Evolutionary conservation across 2,797 vertebrate genomes (phyloP).

Genomic region (Scleropages formosus): DNA sequence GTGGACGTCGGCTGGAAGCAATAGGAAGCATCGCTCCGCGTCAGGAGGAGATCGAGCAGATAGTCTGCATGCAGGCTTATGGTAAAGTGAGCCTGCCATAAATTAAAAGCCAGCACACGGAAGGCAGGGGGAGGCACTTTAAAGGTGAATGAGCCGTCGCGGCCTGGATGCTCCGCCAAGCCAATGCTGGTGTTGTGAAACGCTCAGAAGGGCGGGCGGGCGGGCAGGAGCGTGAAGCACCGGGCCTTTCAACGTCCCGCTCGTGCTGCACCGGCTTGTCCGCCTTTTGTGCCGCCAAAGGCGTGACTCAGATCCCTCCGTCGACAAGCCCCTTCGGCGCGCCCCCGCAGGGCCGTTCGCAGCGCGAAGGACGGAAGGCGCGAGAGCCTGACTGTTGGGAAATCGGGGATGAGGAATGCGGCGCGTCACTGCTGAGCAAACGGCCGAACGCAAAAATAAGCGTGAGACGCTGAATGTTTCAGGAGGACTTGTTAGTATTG

Average conservation of each 20-base stretch:
- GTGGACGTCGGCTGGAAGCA: background rate
- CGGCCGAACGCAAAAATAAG: background rate
- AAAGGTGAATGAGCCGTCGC: conserved; percentile 35
- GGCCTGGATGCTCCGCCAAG: conserved; percentile 34
- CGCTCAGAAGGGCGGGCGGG: conserved; percentile 42
- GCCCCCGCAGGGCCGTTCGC: background rate
- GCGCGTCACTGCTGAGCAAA: background rate
- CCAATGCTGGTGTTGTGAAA: conserved; percentile 35
- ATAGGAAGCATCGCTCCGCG: conserved; percentile 18
- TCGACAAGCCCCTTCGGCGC: background rate
- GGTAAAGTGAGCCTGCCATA: background rate
- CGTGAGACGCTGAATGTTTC: too few relatives aligned
- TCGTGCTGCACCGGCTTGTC: conserved; percentile 48
- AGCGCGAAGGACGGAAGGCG: background rate
- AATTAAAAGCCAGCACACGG: conserved; percentile 28
- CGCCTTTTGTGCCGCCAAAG: conserved; percentile 31
- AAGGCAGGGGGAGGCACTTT: conserved; percentile 9
- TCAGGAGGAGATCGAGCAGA: background rate
- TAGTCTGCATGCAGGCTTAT: conserved; percentile 25
- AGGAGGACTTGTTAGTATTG: too few relatives aligned
- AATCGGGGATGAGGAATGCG: background rate
- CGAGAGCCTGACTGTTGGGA: background rate
- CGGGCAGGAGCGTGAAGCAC: conserved; percentile 47
- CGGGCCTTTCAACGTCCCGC: conserved; percentile 27
- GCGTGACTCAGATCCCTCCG: background rate